Base-by-base conservation (phyloP, 2,888 invertebrate genomes). In the Synanthedon tipuliformis region DNA sequence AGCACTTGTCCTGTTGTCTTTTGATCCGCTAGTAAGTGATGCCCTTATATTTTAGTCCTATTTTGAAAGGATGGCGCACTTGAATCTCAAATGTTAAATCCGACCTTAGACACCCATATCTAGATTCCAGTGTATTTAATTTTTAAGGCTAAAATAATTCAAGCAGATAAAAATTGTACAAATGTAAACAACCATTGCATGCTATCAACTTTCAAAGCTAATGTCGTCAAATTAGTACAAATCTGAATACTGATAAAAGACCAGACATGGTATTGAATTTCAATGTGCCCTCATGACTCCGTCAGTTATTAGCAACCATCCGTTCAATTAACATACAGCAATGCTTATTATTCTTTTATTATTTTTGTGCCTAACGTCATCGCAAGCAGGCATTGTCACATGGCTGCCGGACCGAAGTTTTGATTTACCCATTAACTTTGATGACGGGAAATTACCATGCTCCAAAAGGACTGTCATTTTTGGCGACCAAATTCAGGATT, bases 401-500 rank as follows among this genome's bases (percentile, higher is more conserved):
- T 86, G 82, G 81, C 59, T 78, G 48, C 81, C 82, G 3, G 80
- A 75, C 54, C 69, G 73, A 12, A 79, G 74, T 56, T 82, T 84
- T 58, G 78, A 78, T 57, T 57, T 81, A 53, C 69, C 83, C 1
- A 64, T 57, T 10, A 86, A 81, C 59, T 86, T 77, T 54, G 73
- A 74, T 56, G 69, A 74, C 51, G 70, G 69, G 0, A 75, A 75
- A 55, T 63, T 81, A 15, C 86, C 86, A 0, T 86, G 86, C 56
- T 81, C 86, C 0, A 81, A 74, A 56, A 71, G 82, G 60, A 79
- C 71, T 11, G 78, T 86, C 0, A 63, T 86, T 10, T 84, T 87
- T 48, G 82, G 85, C 13, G 68, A 76, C 50, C 64, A 60, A 7
- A 56, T 84, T 11, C 56, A 63, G 12, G 75, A 73, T 12, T 61